phyloP scores from a whole-genome alignment of 2,113 vertebrate species.

The Xiphophorus hellerii region DNA sequence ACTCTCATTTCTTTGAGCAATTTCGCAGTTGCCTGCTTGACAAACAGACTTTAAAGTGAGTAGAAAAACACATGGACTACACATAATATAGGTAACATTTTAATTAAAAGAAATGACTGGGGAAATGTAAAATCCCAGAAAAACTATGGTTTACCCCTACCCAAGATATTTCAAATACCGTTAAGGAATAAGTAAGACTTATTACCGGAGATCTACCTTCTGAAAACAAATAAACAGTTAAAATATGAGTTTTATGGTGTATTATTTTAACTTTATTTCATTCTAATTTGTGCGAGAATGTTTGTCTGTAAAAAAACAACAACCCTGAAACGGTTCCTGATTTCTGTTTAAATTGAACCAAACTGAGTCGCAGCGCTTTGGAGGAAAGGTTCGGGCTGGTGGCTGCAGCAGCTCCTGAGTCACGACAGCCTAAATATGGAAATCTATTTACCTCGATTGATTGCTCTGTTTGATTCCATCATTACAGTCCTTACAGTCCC shows the following conservation, averaged over 20 bases:
- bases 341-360: constrained; percentile 18
- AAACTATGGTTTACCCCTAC: no score
- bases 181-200: no score
- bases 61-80: no score
- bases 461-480: constrained; percentile 46
- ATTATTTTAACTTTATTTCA: neutral
- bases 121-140: no score
- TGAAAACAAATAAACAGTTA: no score
- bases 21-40: neutral
- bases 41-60: neutral
- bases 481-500: constrained; percentile 14
- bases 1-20: neutral
- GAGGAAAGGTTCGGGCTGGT: constrained; percentile 27
- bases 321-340: neutral
- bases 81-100: no score
- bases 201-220: no score
- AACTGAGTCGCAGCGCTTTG: constrained; percentile 43
- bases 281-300: neutral
- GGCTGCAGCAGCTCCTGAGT: constrained; percentile 46
- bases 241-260: no score
- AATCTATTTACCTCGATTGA: constrained; percentile 39
- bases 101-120: no score
- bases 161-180: no score
- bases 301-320: no score
- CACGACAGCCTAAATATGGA: constrained; percentile 52